Base-by-base conservation (phyloP, 2,113 vertebrate species). In the Panthera leo region DNA sequence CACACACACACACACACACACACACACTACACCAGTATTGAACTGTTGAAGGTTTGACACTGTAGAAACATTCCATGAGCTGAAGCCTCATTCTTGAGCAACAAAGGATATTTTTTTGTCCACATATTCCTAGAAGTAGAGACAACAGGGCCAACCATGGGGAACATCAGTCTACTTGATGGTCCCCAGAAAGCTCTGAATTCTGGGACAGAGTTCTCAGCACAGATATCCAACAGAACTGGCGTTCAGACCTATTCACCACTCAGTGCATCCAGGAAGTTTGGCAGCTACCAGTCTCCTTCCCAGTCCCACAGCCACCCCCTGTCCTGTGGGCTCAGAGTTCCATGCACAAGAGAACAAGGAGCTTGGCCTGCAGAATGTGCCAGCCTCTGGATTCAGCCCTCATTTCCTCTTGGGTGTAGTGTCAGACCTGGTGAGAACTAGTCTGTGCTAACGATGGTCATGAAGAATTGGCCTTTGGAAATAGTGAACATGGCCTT, bases 401-500 rank as follows among this genome's bases (percentile, higher is more conserved):
- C 7, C 5, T 85, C 42, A 61, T 1, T 61, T 5, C 14, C 3
- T 0, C 29, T 29, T 5, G 7, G 6, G 7, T 80, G 12, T 19
- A 45, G 67, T 1, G 5, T 45, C 31, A 73, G 29, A 36, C 42
- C n/a, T 21, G 4, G 5, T 42, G 3, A 91, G 31, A 76, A 48
- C 55, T 80, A 58, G 36, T 29, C 21, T n/a, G 36, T 29, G 31
- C 48, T 2, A 76, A 88, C 0, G 13, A 21, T 18, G 45, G 18
- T 19, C 13, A 34, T 45, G 67, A 29, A 27, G 25, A 70, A 51
- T 1, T 42, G 61, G 2, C 0, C 16, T 16, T 76, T 29, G 3
- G 7, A 61, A 31, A 61, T 7, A 27, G 61, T 36, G 87, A 31
- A 29, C 31, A 10, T 19, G 25, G 16, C 15, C 36, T 1, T 21